Evolutionary conservation across 2,888 invertebrate species (phyloP), one percentile per base, ranked within the genome.

Genomic region (Frankliniella intonsa): DNA sequence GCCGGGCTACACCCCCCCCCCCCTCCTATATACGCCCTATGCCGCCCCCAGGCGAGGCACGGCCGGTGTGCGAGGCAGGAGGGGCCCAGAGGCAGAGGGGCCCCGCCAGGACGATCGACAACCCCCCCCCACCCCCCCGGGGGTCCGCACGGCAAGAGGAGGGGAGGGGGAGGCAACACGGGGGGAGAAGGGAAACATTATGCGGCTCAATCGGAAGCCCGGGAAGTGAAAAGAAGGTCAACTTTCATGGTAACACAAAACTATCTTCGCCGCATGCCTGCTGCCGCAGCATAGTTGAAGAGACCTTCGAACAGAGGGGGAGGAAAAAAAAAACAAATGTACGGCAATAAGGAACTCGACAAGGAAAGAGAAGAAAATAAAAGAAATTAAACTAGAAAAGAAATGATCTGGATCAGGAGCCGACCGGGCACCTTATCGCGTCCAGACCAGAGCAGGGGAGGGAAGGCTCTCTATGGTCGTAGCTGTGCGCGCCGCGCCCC

Each of bases 181-280:
- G 55, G 62, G 17, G 62, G 62, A n/a, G 62, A 14, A 51, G 55
- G 55, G 17, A 17, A 55, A 8, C 55, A 17, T 19, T 62, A 25
- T 76, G 12, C 25, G 25, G 69, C 22, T 25, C 22, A 76, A 76
- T 76, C 69, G 69, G 69, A 76, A 76, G 69, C 69, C 69, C 69
- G 25, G 69, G 69, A 25, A 76, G 69, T 22, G 69, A 76, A 76
- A 76, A 76, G 69, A 25, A 22, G 69, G 69, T 76, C 69, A 76
- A 76, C 69, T 76, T 76, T 76, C 69, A 76, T 22, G 11, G 69
- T 25, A 76, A 76, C 69, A 76, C 69, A 76, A 38, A 38, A 76
- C 69, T n/a, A n/a, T 38, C 38, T 38, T 38, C 38, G n/a, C 69
- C 69, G 25, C 69, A 22, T 22, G 55, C 55, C 55, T 14, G 55